Base-by-base conservation (phyloP, 2,888 invertebrate species). In the Nemotelus nigrinus region DNA sequence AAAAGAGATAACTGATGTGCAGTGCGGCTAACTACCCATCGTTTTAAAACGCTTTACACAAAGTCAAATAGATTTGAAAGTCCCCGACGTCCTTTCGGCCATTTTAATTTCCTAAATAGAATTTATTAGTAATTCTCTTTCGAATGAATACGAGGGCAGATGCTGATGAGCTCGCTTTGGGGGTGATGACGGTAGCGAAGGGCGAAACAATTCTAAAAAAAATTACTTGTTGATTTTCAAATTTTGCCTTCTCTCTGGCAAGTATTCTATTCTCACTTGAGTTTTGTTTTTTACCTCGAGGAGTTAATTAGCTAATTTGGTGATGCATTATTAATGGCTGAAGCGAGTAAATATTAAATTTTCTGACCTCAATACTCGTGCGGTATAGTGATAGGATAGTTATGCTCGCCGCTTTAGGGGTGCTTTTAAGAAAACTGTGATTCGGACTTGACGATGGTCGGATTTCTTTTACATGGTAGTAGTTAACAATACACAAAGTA, bases 221-320 rank as follows among this genome's bases (percentile, higher is more conserved):
- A 74, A 60, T 63, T 74, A 74, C 74, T 74, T 74, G 74, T 74
- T 60, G 74, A 74, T 74, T 74, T 74, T 63, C 60, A 60, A 74
- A 60, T 58, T 74, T 74, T 44, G 63, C 48, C 47, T 39, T 63
- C 74, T 63, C 63, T 60, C 63, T 74, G 41, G 72, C 57, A 44
- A 70, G 70, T 55, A 70, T 43, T 70, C 70, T 70, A 70, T 70
- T 70, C 70, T 70, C 70, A 72, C 44, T 57, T 43, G 74, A 63
- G 47, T 63, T 60, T 60, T 39, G 39, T 43, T 72, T 74, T 63
- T 48, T 74, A 74, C 79, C 79, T 78, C 70, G 75, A 78, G 81
- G 80, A 81, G 81, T 82, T 82, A 82, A 82, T 82, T 82, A 80
- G 81, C 81, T 82, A 82, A 82, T 82, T 82, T 82, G 79, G 79